Conservation (phyloP, 2,113 vertebrate species). For the Cyprinus carpio region DNA sequence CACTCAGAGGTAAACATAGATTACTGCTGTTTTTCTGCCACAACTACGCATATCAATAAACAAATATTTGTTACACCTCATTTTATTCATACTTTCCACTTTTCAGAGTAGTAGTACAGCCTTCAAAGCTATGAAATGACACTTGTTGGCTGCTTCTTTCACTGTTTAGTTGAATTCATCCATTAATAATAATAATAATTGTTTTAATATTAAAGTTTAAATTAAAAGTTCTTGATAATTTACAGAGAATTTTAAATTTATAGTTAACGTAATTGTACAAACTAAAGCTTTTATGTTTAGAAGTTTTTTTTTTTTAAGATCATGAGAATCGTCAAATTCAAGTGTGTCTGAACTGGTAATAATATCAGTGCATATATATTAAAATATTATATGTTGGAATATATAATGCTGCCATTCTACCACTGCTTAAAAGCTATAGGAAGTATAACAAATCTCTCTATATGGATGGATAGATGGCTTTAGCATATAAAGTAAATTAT, state of each 20-base stretch:
- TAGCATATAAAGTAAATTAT: no score
- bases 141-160: not conserved
- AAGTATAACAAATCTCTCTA: no score
- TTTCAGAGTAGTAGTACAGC: not conserved
- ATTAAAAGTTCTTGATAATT: no score
- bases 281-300: not conserved
- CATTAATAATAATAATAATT: not conserved
- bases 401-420: no score
- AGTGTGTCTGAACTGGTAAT: not conserved
- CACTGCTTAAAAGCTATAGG: no score
- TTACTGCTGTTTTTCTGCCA: conserved; percentile 25
- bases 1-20: conserved; percentile 42
- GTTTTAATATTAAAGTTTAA: not conserved
- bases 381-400: no score
- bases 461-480: no score
- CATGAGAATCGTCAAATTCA: not conserved
- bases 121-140: not conserved
- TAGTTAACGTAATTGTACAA: not conserved
- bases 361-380: no score
- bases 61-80: not conserved
- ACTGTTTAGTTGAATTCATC: not conserved
- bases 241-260: no score
- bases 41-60: not conserved
- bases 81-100: not conserved
- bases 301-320: not conserved